Evolutionary conservation across 2,888 invertebrate species (phyloP), one percentile per base, ranked within the genome.

Genomic region (Hyalella azteca): DNA sequence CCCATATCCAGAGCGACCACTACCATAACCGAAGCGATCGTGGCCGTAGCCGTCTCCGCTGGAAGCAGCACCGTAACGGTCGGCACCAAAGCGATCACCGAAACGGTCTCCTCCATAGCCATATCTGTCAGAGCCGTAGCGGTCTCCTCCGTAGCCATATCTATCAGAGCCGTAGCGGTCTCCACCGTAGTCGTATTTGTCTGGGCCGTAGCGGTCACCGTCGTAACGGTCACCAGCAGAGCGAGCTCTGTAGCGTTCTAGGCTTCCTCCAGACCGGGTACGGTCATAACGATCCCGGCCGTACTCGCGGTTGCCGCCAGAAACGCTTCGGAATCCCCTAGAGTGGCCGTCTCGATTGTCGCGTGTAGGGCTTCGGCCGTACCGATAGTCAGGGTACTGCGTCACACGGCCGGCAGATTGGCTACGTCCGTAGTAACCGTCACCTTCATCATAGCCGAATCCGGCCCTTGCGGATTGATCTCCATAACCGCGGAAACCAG

Each of bases 351-450:
- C 36, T 36, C 66, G 36, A 15, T 29, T n/a, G 15, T 66, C 66
- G 19, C 66, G 66, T 19, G 66, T 36, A 36, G 32, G 66, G 19
- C 66, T 66, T 7, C 66, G 66, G 32, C 66, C 66, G 66, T 36
- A 66, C 32, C 66, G 66, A 36, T 66, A 32, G 5, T 36, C 66
- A 29, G 66, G 36, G 39, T 36, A 3, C 7, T 36, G 66, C 19
- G 36, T 36, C 66, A 66, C 13, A 36, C 66, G 36, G 2, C 66
- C 66, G 7, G 66, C 66, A 15, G 66, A 66, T 66, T 36, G 66
- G 66, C 66, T 66, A 19, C 66, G 66, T 32, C 66, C 66, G 66
- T 66, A 66, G 13, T 36, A 66, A 29, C 66, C 66, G 26, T 66
- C 36, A 9, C 66, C 66, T 54, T 54, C 54, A 7, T 54, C 54